Conservation (phyloP, 2,113 vertebrate species). For the Scartelaos histophorus region DNA sequence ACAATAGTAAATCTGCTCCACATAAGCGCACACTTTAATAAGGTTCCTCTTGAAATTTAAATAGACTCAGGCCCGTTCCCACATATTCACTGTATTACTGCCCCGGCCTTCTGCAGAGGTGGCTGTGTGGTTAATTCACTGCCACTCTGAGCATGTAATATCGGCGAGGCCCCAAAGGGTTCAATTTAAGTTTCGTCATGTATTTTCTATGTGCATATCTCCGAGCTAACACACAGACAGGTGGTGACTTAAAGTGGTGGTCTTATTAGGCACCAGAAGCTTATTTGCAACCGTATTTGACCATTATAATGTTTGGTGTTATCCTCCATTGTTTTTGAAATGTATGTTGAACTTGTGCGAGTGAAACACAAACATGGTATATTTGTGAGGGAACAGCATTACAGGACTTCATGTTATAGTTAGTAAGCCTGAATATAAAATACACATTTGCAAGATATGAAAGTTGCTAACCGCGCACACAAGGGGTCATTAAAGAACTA, state of each 20-base stretch:
- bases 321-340: too few relatives aligned
- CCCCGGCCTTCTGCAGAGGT: conserved; percentile 14
- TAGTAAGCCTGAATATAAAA: too few relatives aligned
- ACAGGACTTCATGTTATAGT: too few relatives aligned
- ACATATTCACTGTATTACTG: conserved; percentile 16
- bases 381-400: too few relatives aligned
- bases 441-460: too few relatives aligned
- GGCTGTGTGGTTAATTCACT: conserved; percentile 35
- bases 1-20: conserved; percentile 34
- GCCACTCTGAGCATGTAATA: conserved; percentile 32
- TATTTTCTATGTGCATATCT: conserved; percentile 26
- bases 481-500: too few relatives aligned
- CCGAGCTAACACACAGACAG: background rate
- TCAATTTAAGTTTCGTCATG: conserved; percentile 19
- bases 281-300: background rate
- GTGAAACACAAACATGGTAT: background rate
- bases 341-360: too few relatives aligned
- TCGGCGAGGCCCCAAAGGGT: conserved; percentile 18
- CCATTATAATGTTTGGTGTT: background rate
- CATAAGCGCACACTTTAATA: conserved; percentile 38
- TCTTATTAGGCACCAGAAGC: background rate
- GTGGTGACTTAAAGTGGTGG: too few relatives aligned
- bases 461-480: too few relatives aligned
- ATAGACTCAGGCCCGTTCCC: conserved; percentile 23
- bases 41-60: conserved; percentile 50